Evolutionary conservation across 2,113 vertebrate genomes (phyloP), one percentile per base, ranked within the genome.

Genomic region (Ia io): DNA sequence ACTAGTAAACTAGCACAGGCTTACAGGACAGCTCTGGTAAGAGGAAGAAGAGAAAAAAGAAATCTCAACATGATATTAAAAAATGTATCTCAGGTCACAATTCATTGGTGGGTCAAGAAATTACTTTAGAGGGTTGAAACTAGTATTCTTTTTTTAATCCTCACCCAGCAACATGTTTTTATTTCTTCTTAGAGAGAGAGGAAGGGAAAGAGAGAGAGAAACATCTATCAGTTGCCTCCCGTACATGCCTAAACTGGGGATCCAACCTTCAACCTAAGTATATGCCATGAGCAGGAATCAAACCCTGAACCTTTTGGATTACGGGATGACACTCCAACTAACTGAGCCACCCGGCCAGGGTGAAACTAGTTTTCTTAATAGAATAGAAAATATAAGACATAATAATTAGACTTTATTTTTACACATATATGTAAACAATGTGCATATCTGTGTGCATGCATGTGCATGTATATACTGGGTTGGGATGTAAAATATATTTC

Each of bases 331-430:
- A 65, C 30, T 65, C 63, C 30, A 65, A 32, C 63, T 30, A 65
- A 30, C 61, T 63, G 61, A 63, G 28, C 1, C 61, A 63, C 12
- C 11, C 0, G 9, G 30, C 63, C 30, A 65, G 12, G 63, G 63
- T 65, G 30, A 95, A 78, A 76, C n/a, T 84, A 76, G 73, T 76
- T 32, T 76, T 93, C 84, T 56, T 87, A 89, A 78, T 65, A 35
- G 28, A 76, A 83, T 30, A n/a, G 18, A 86, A 96, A 91, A 80
- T 90, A 28, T 1, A 85, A 85, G 42, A 59, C 17, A 51, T 49
- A 40, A 83, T 4, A 23, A 9, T 61, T 84, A 76, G 76, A 61
- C 82, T 91, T 88, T 67, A 83, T 65, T 88, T 74, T 88, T 89
- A 76, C 35, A 71, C n/a, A 8, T 61, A 37, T 51, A 91, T 76